Base-by-base conservation (phyloP, 2,888 invertebrate species). In the Dolichomitus sp. region DNA sequence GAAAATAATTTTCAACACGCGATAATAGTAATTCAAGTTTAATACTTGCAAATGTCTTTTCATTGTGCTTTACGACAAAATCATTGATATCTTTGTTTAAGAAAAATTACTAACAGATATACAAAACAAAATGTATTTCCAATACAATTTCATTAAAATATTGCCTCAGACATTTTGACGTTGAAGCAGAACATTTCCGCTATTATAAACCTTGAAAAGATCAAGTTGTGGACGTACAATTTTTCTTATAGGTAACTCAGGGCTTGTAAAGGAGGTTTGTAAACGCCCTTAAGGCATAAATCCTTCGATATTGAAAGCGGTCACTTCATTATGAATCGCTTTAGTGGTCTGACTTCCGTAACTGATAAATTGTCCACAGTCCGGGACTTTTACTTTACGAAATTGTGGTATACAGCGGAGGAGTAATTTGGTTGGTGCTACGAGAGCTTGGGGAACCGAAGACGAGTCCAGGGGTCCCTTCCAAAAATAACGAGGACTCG, bases 401-500 rank as follows among this genome's bases (percentile, higher is more conserved):
- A 37, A 42, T 65, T 45, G 40, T 19, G 45, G 27, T 45, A 19
- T 14, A 23, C 23, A 65, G 1, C 45, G 23, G 27, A 40, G 59
- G 19, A 37, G 19, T 37, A 42, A 30, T 48, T 72, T 45, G 19
- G 63, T 57, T 19, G 42, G 19, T 17, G n/a, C 63, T 42, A 42
- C 50, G 63, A 57, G 59, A 17, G 42, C 17, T 27, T 30, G 40
- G 27, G 27, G 23, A 59, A 27, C 30, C 54, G 66, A 72, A 50
- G 50, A 78, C 59, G 45, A 70, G 80, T 83, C 83, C 83, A 80
- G 72, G 83, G 78, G 79, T 80, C 77, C 77, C 61, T 65, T 81
- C 84, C 80, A 80, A 84, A 85, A 85, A 85, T 85, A 85, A 85
- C 83, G 83, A 85, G 40, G 57, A 74, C 63, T 63, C 80, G 77